Evolutionary conservation across 2,797 vertebrate genomes (phyloP).

Genomic region (Cuculus canorus): DNA sequence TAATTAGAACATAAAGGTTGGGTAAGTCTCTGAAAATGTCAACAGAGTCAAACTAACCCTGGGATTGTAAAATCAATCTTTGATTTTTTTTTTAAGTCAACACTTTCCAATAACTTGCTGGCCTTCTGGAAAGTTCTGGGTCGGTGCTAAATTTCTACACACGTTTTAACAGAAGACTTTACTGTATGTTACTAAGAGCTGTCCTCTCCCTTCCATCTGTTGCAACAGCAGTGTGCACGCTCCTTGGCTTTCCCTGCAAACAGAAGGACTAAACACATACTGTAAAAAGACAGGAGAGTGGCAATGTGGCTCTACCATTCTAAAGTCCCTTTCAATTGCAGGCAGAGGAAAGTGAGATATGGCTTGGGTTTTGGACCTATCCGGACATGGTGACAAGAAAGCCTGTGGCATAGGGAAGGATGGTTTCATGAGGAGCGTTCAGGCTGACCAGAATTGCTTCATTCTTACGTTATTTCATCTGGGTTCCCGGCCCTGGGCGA

Average conservation of each 20-base stretch:
- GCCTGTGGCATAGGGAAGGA: background rate
- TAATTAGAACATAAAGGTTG: background rate
- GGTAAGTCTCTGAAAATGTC: background rate
- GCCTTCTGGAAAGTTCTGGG: background rate
- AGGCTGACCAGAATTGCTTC: background rate
- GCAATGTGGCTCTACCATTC: accelerated
- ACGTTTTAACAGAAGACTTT: background rate
- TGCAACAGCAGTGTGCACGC: accelerated
- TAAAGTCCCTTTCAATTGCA: accelerated
- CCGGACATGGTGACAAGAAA: accelerated
- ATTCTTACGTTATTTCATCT: background rate
- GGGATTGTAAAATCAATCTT: background rate
- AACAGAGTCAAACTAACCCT: background rate
- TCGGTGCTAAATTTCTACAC: background rate
- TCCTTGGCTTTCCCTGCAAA: background rate
- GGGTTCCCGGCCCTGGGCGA: background rate
- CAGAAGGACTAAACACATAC: accelerated
- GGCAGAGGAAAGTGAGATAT: accelerated
- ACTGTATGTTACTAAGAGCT: background rate
- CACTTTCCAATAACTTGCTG: background rate
- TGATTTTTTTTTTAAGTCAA: background rate
- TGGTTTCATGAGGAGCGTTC: accelerated
- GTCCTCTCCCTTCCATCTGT: background rate
- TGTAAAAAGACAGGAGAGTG: background rate
- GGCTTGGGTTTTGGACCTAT: background rate